phyloP scores from a whole-genome alignment of 2,113 vertebrate species.

The Azemiops feae region DNA sequence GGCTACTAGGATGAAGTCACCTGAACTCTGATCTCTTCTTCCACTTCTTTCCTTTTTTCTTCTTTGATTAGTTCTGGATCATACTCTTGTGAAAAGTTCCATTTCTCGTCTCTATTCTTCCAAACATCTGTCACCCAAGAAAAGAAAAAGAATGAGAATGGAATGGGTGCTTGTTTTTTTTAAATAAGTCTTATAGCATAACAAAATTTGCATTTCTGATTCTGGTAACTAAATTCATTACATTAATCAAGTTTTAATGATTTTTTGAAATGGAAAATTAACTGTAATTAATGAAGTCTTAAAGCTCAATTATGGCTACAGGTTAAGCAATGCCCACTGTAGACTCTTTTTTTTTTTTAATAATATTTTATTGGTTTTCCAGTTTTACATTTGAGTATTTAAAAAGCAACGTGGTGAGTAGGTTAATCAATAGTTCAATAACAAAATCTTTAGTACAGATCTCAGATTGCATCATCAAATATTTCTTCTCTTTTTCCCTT shows the following conservation, averaged over 20 bases:
- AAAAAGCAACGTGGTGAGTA: too few species aligned
- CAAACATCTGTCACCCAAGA: slow-evolving; percentile 70
- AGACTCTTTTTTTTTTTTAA: too few species aligned
- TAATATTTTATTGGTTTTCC: too few species aligned
- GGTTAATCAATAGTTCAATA: too few species aligned
- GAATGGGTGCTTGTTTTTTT: not conserved
- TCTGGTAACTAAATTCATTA: slow-evolving; percentile 4
- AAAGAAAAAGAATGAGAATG: not conserved
- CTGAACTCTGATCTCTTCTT: slow-evolving; percentile 82
- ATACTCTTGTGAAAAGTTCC: slow-evolving; percentile 75
- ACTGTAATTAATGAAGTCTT: not conserved
- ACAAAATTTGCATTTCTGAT: not conserved
- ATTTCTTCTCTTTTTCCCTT: too few species aligned
- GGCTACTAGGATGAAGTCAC: slow-evolving; percentile 52
- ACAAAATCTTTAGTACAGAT: too few species aligned
- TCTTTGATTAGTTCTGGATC: slow-evolving; percentile 78
- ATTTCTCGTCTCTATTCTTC: slow-evolving; percentile 72
- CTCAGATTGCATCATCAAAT: too few species aligned
- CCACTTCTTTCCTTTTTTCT: slow-evolving; percentile 76
- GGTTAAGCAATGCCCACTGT: not conserved
- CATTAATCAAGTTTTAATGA: slow-evolving; percentile 23
- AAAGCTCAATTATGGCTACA: not conserved
- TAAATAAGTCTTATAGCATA: slow-evolving; percentile 9
- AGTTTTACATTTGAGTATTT: too few species aligned
- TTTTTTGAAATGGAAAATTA: slow-evolving; percentile 22